Evolutionary conservation across 2,888 invertebrate species (phyloP), one percentile per base, ranked within the genome.

Genomic region (Platypus cylindrus): DNA sequence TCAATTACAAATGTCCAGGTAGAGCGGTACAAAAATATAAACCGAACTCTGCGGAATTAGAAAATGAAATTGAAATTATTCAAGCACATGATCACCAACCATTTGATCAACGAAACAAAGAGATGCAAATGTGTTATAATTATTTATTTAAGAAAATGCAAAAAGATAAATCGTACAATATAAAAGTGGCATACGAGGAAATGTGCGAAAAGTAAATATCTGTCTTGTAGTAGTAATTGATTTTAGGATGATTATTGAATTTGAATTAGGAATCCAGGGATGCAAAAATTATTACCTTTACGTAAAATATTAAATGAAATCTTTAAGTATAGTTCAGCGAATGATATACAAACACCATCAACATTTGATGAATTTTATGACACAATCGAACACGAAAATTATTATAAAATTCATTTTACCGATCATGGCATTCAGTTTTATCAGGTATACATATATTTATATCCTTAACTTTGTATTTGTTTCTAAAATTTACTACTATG

Each of bases 391-490:
- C 40, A 47, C 4, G 56, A 56, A 15, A 34, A 36, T 5, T 56
- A 51, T 17, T 46, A 53, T 27, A 55, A 52, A 33, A 38, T 59
- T n/a, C 60, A 60, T 33, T 60, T 58, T 40, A 59, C 57, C 0
- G 45, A 48, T 24, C 44, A 43, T 14, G 48, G 51, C 13, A 40
- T 46, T 11, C 60, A 60, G 38, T 60, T 60, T 34, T 68, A 71
- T 48, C 73, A 73, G 47, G 43, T 43, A 34, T n/a, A n/a, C n/a
- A n/a, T n/a, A n/a, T 32, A 26, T 13, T 27, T 27, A 5, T n/a
- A 12, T 27, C 3, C 15, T 13, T 27, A 5, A 14, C 15, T 27
- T 8, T 27, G 13, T 5, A 27, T 27, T 27, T 27, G 13, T 20
- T 5, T 20, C 20, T 7, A 20, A 20, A 20, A 20, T 20, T 20